Base-by-base conservation (phyloP, 2,113 vertebrate species). In the Beaufortia kweichowensis region DNA sequence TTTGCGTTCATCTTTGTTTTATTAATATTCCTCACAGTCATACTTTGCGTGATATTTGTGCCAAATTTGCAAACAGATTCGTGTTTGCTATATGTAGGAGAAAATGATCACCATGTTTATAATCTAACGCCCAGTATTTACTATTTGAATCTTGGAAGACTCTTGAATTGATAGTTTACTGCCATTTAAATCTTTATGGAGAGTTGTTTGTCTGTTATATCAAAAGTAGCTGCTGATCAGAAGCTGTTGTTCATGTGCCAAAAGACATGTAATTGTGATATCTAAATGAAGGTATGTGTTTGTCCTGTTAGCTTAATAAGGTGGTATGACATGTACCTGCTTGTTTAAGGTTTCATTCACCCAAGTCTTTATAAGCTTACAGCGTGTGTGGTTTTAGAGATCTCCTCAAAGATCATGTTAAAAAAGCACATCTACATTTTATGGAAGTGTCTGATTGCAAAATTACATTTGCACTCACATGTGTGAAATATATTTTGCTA, bases 221-320 rank as follows among this genome's bases (percentile, higher is more conserved):
- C 39, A 11, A 14, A 68, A 33, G 59, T 26, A 43, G 26, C 62
- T 67, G 63, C 61, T 67, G 78, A 67, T 62, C 55, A 60, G 57
- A 79, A 39, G 66, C 68, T 81, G 67, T 64, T 26, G 75, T 29
- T 55, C 41, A 60, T 60, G 74, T 77, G 75, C 75, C 75, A 77
- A 73, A 81, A 50, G 7, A n/a, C 12, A 33, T 19, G 11, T 19
- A 53, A 26, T 35, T 33, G 53, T 69, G 68, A 26, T 76, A 59
- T 3, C 48, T 59, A 31, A 50, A 46, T 12, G 50, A 28, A 80
- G 83, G 80, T 66, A 48, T 48, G 65, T 43, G 83, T 80, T 85
- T 79, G 77, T 79, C 65, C 57, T 73, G 29, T 35, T 29, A 57
- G 31, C 11, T 48, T 23, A 43, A 59, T 24, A 35, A 26, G 61